Evolutionary conservation across 2,113 vertebrate species (phyloP), one percentile per base, ranked within the genome.

Genomic region (Apodemus sylvaticus): DNA sequence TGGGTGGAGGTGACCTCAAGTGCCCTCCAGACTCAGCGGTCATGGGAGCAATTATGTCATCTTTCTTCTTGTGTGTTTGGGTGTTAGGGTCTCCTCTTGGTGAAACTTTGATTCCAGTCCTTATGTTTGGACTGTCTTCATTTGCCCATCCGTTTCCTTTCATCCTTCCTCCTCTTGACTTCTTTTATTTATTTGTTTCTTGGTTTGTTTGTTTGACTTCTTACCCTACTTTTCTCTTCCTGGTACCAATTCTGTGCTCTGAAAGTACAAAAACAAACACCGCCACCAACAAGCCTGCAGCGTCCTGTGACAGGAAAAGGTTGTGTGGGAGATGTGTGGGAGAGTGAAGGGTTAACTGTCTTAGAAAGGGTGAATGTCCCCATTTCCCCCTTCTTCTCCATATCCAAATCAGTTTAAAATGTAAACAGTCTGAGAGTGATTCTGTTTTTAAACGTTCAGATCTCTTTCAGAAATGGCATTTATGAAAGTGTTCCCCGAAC

Each of bases 391-490:
- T 70, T 53, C 76, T 86, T 58, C 62, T 66, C 31, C 8, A 17
- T 73, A 76, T 86, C 11, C 55, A 93, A 86, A 93, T 45, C 55
- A 42, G 4, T n/a, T 64, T 90, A 58, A 94, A 95, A 94, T 39
- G 71, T 34, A 51, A 73, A 34, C 29, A 78, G 5, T n/a, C 2
- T 42, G 4, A 36, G 14, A 51, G 4, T 6, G 3, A 68, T 58
- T 89, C 42, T 93, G 76, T 86, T 62, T 90, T 73, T 89, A 60
- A 39, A 79, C 89, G 55, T 20, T 31, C 45, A 82, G 66, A 70
- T 34, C 2, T 42, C 66, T 88, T 85, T 96, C 55, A 92, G 62
- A 92, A 36, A 62, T 70, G 19, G 24, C 14, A 53, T 87, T 93
- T 78, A 74, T 66, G 48, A 39, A 45, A 36, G 16, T 51, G 3